Conservation (phyloP, 1,140 invertebrate genomes). For the Lepidurus apus region DNA sequence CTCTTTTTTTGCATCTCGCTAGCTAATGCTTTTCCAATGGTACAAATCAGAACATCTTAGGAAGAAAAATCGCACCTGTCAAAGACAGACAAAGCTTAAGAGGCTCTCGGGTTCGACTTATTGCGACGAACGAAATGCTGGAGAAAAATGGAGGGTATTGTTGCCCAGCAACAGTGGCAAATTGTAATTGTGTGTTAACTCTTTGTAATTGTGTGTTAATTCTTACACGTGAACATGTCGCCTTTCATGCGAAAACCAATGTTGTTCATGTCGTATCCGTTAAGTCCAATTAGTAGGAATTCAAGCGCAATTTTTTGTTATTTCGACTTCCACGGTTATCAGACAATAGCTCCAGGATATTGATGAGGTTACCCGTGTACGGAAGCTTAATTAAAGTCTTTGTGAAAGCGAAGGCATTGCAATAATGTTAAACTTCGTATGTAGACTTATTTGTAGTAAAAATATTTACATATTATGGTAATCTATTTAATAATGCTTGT, state of each 20-base stretch:
- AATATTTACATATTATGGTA: no score
- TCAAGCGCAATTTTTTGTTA: background rate
- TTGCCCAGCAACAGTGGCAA: background rate
- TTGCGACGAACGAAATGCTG: background rate
- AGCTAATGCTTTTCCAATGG: background rate
- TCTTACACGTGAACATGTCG: background rate
- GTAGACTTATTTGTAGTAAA: no score
- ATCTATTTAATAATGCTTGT: background rate
- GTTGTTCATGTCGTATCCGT: background rate
- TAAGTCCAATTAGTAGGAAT: background rate
- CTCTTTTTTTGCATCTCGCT: background rate
- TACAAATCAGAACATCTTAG: background rate
- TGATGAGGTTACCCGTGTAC: no score
- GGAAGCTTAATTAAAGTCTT: no score
- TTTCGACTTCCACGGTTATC: no score
- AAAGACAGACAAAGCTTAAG: background rate
- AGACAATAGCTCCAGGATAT: no score
- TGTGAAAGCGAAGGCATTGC: no score
- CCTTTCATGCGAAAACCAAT: background rate
- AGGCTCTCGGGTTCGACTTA: slow-evolving; percentile 7
- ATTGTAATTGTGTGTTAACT: background rate
- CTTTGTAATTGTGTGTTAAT: background rate
- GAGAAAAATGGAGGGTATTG: background rate
- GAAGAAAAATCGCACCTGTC: background rate
- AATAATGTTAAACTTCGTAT: no score